phyloP scores from a whole-genome alignment of 2,113 vertebrate genomes.

The Microcebus lehilahytsara region DNA sequence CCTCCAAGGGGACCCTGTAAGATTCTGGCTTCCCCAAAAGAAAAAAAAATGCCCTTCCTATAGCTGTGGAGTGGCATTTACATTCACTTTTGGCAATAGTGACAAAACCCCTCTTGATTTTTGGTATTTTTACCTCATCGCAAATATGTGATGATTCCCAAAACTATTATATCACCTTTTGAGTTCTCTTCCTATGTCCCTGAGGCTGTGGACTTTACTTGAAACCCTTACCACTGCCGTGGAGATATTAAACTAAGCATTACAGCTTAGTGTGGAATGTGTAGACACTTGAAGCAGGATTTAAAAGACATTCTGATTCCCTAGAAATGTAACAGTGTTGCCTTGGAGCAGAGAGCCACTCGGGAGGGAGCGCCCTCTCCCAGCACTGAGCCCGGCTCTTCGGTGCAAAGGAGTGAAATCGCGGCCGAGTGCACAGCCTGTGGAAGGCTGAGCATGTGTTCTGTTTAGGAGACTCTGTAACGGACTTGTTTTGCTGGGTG shows the following conservation, averaged over 20 bases:
- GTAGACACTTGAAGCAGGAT: slow-evolving; percentile 80
- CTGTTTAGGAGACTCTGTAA: slow-evolving; percentile 76
- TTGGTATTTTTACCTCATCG: slow-evolving; percentile 77
- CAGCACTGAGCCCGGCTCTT: slow-evolving; percentile 57
- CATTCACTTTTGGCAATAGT: slow-evolving; percentile 78
- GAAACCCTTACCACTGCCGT: slow-evolving; percentile 76
- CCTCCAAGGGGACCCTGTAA: slow-evolving; percentile 71
- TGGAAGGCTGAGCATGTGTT: slow-evolving; percentile 80
- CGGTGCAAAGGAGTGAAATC: slow-evolving; percentile 73
- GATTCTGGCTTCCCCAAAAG: slow-evolving; percentile 62
- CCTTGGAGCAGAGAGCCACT: slow-evolving; percentile 58
- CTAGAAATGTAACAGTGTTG: slow-evolving; percentile 75
- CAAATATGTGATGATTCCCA: slow-evolving; percentile 70
- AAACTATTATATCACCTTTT: slow-evolving; percentile 77
- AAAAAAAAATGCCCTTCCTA: slow-evolving; percentile 57
- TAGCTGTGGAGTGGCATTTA: slow-evolving; percentile 64
- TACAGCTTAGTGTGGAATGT: slow-evolving; percentile 81
- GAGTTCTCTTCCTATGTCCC: slow-evolving; percentile 71
- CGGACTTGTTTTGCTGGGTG: slow-evolving; percentile 77
- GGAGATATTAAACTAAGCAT: slow-evolving; percentile 85
- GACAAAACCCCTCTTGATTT: slow-evolving; percentile 67
- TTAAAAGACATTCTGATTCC: slow-evolving; percentile 78
- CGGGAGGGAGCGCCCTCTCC: slow-evolving; percentile 68
- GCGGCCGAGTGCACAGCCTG: slow-evolving; percentile 60
- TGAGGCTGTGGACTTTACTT: slow-evolving; percentile 72